phyloP scores from a whole-genome alignment of 2,797 vertebrate species.

The Apogon hyalosoma region DNA sequence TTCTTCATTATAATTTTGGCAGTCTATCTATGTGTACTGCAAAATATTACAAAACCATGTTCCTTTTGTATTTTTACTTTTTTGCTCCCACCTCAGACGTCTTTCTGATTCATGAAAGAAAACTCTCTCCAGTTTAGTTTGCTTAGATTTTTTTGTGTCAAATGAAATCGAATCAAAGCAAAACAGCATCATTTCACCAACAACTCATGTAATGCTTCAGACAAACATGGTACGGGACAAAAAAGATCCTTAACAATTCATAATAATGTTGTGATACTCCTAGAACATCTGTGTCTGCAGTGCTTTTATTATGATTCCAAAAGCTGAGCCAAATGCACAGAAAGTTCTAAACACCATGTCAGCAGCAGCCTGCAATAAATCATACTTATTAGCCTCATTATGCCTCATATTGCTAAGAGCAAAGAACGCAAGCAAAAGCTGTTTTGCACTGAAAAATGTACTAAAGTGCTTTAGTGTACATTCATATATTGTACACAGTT shows the following conservation, averaged over 20 bases:
- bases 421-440: not conserved
- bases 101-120: too few species aligned
- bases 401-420: slow-evolving; percentile 14
- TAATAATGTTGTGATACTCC: not conserved
- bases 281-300: not conserved
- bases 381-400: slow-evolving; percentile 32
- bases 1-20: too few species aligned
- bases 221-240: too few species aligned
- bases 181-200: too few species aligned
- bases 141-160: too few species aligned
- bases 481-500: not conserved
- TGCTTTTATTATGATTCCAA: not conserved
- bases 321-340: not conserved
- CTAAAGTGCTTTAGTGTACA: not conserved
- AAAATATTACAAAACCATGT: too few species aligned
- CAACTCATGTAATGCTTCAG: too few species aligned
- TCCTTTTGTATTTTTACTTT: too few species aligned
- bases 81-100: too few species aligned
- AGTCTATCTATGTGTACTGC: too few species aligned
- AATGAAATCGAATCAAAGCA: too few species aligned
- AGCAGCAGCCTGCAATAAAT: slow-evolving; percentile 29
- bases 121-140: too few species aligned
- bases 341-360: slow-evolving; percentile 6
- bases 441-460: not conserved
- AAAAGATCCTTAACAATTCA: not conserved